Evolutionary conservation across 2,797 vertebrate species (phyloP), one percentile per base, ranked within the genome.

Genomic region (Eutrigla gurnardus): DNA sequence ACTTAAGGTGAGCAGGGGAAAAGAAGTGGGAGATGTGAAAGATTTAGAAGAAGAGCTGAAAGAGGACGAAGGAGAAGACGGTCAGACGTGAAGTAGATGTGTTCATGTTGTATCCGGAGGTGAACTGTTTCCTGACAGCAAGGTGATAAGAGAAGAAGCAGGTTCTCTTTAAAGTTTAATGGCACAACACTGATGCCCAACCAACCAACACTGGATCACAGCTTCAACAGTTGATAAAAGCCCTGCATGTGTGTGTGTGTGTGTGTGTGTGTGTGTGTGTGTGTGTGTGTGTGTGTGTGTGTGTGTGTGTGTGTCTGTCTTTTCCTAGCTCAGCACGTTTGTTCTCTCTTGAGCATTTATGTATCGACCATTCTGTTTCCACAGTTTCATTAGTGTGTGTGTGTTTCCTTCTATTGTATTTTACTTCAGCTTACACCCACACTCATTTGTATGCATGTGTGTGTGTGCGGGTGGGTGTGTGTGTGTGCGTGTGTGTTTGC

Each of bases 331-430:
- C 73, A 70, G 68, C 78, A 71, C 55, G 52, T 78, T 66, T 61
- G 58, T 75, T 78, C 68, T 74, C 66, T 78, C 67, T 52, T 47
- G 68, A 69, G 65, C 37, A 63, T 83, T 77, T 52, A 54, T 70
- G 54, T 25, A 45, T 67, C 52, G 46, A 69, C 70, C 36, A 4
- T 62, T 70, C 58, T 49, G 67, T 78, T 83, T 84, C 73, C 73
- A 84, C 54, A 49, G 25, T 52, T 70, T 58, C 0, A 14, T 52
- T 32, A 8, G 35, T n/a, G 57, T 17, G 47, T 55, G 42, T 80
- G 79, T 58, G 75, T 84, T 92, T 91, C 89, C 86, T 86, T 75
- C 77, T 53, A 89, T 90, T 89, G 88, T 90, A 45, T 80, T 89
- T 75, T 14, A 68, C 57, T 77, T 70, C 58, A 65, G 39, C 17